A percentile compares a stretch with the other conserved stretches of the same genome.
These are phyloP conservation scores for Dallia pectoralis DNA, from an alignment of 2,797 vertebrate genomes.

Conservation along the genomic window DNA sequence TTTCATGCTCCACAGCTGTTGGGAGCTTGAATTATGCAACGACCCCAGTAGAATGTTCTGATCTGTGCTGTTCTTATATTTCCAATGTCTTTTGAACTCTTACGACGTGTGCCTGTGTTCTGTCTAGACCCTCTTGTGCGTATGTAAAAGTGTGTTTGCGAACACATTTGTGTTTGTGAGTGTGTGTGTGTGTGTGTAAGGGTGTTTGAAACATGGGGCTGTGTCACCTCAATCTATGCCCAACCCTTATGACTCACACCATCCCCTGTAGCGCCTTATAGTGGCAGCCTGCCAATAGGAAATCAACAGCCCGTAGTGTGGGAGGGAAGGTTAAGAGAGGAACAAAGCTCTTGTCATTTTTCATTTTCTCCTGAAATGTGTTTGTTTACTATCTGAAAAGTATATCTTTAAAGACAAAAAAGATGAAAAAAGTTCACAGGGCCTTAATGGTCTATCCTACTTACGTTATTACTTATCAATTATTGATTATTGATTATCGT, in stretches of 20 bases:
- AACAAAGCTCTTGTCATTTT: constrained; percentile 88
- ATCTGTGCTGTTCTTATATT: constrained; percentile 76
- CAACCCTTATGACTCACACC: constrained; percentile 76
- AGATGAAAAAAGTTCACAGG: constrained; percentile 88
- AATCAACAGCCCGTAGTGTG: constrained; percentile 82
- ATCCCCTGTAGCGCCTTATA: constrained; percentile 91
- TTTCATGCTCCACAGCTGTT: constrained; percentile 66
- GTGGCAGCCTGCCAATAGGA: constrained; percentile 83
- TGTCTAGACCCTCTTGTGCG: constrained; percentile 55
- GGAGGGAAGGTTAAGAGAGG: constrained; percentile 93
- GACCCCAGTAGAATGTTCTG: constrained; percentile 82
- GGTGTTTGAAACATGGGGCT: constrained; percentile 76
- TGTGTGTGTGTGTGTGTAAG: constrained; percentile 60
- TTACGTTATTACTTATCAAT: constrained; percentile 90
- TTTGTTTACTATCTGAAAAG: constrained; percentile 89
- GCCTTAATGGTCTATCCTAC: constrained; percentile 92
- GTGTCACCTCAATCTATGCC: constrained; percentile 72
- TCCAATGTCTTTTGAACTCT: constrained; percentile 75
- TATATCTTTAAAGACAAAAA: constrained; percentile 84
- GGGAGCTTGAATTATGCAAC: constrained; percentile 81
- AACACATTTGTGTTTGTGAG: constrained; percentile 23
- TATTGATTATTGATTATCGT: constrained; percentile 84
- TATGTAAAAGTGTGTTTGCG: constrained; percentile 22
- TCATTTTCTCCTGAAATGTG: constrained; percentile 91
- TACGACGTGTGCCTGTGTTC: constrained; percentile 67